phyloP scores from a whole-genome alignment of 2,113 vertebrate genomes.

The Australoheros scitulus region DNA sequence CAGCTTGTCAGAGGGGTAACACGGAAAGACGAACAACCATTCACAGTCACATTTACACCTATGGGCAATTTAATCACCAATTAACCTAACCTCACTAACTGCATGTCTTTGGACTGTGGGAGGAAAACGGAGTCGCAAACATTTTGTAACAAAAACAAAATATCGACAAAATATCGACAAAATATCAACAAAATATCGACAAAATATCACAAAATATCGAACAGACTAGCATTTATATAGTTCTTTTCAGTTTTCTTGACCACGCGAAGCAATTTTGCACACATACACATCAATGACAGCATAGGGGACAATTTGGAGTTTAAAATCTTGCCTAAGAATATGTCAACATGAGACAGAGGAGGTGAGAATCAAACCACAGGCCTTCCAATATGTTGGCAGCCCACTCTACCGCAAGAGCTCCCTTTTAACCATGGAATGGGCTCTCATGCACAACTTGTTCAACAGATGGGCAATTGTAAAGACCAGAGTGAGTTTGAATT shows the following conservation, averaged over 20 bases:
- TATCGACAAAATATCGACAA: too few species aligned
- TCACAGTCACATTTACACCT: too few species aligned
- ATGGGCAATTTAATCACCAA: too few species aligned
- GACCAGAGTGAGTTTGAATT: background rate
- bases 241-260: background rate
- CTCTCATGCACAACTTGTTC: background rate
- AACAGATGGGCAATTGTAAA: background rate
- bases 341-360: background rate
- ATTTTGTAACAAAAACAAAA: too few species aligned
- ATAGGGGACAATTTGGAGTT: background rate
- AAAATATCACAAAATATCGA: too few species aligned
- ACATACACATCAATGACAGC: background rate
- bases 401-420: background rate
- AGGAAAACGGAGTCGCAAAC: too few species aligned
- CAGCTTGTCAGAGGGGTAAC: too few species aligned
- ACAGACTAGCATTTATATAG: background rate
- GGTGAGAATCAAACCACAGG: background rate
- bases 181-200: too few species aligned
- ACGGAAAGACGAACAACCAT: too few species aligned
- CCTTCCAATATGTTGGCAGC: background rate
- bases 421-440: rapidly evolving
- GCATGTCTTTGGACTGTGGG: too few species aligned
- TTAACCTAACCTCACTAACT: too few species aligned
- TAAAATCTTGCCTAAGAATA: background rate
- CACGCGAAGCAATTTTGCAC: background rate